These are phyloP conservation scores for Characodon lateralis DNA, from an alignment of 2,797 vertebrate genomes.

Conservation along the genomic window DNA sequence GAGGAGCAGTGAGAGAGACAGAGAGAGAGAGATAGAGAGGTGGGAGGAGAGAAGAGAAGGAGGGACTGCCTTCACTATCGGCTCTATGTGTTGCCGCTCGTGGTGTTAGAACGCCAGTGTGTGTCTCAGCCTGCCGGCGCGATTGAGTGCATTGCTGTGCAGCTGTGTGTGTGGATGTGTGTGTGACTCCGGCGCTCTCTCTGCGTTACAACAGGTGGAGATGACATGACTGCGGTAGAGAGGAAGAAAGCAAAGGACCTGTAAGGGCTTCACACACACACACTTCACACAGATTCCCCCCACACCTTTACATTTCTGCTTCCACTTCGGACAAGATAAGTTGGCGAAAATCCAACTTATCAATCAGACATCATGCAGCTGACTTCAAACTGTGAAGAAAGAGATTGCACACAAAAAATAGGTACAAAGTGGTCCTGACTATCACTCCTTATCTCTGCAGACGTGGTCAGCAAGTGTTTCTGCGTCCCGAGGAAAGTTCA, in stretches of 20 bases:
- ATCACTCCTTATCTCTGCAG: constrained; percentile 59
- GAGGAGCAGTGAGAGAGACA: constrained; percentile 50
- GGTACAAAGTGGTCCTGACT: constrained; percentile 35
- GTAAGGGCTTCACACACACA: constrained; percentile 62
- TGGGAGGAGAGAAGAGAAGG: constrained; percentile 61
- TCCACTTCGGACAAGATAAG: constrained; percentile 40
- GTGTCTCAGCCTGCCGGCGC: constrained; percentile 61
- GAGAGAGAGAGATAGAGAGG: constrained; percentile 41
- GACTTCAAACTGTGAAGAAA: constrained; percentile 39
- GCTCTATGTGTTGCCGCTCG: constrained; percentile 59
- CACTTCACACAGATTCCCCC: constrained; percentile 45
- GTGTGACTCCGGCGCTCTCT: constrained; percentile 70
- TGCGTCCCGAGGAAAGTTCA: constrained; percentile 75
- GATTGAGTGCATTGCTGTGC: constrained; percentile 58
- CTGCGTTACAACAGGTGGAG: constrained; percentile 75
- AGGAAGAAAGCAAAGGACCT: constrained; percentile 79
- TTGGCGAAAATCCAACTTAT: constrained; percentile 39
- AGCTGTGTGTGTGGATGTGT: constrained; percentile 56
- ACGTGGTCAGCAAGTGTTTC: constrained; percentile 81
- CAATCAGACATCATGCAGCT: constrained; percentile 31
- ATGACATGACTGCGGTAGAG: constrained; percentile 79
- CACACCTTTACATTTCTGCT: constrained; percentile 61
- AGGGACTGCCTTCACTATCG: constrained; percentile 62
- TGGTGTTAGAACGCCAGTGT: constrained; percentile 61
- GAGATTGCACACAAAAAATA: constrained; percentile 24